A percentile compares a stretch with the other conserved stretches of the same genome.
These are phyloP conservation scores for Pollicipes pollicipes DNA, from an alignment of 1,140 invertebrate species.

Conservation along the genomic window DNA sequence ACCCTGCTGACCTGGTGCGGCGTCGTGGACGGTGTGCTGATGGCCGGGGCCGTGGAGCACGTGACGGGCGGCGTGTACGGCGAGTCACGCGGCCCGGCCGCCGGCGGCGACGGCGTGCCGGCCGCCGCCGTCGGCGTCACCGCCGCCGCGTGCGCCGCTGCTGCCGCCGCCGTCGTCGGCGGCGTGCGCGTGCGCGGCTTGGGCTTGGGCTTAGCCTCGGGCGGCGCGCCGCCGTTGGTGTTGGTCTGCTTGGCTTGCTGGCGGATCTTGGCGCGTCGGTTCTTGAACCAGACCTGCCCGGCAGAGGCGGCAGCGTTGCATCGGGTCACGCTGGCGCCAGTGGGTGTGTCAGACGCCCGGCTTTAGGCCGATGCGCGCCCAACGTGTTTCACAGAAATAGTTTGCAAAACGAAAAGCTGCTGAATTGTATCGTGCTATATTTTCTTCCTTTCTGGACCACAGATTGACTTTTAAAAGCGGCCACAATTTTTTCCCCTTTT, in stretches of 20 bases:
- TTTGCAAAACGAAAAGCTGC: too few relatives aligned
- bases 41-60: neutral
- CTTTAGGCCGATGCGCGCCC: too few relatives aligned
- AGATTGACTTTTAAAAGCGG: too few relatives aligned
- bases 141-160: neutral
- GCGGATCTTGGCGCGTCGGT: constrained; percentile 85
- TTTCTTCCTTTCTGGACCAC: too few relatives aligned
- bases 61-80: neutral
- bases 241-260: constrained; percentile 55
- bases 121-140: neutral
- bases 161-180: constrained; percentile 9
- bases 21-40: neutral
- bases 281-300: constrained; percentile 97
- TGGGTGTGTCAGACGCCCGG: too few relatives aligned
- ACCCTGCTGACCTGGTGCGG: neutral
- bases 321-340: too few relatives aligned
- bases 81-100: neutral
- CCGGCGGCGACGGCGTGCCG: neutral
- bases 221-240: constrained; percentile 15
- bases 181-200: constrained; percentile 1
- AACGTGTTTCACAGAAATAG: too few relatives aligned
- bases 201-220: neutral
- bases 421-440: too few relatives aligned
- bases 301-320: neutral
- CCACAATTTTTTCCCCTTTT: too few relatives aligned